These are phyloP conservation scores for Carposina sasakii DNA, from an alignment of 1,140 invertebrate genomes.

Conservation along the genomic window DNA sequence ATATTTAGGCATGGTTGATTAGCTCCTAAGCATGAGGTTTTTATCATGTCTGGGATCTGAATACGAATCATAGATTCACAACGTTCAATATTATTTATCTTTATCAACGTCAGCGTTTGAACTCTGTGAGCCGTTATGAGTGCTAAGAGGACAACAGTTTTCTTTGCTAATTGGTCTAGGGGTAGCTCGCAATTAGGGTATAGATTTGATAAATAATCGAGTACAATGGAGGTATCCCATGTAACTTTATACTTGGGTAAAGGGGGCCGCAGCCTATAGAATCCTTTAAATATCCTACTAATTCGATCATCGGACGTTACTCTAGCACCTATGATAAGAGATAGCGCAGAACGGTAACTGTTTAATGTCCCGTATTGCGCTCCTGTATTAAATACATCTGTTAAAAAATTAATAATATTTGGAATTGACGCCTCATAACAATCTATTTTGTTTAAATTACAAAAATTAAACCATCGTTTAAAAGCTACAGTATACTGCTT, in stretches of 20 bases:
- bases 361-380: slow-evolving; percentile 10
- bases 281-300: slow-evolving; percentile 2
- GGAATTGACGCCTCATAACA: slow-evolving; percentile 3
- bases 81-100: background rate
- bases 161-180: slow-evolving; percentile 2
- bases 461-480: background rate
- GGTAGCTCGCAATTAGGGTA: background rate
- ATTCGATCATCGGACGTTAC: background rate
- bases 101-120: slow-evolving; percentile 6
- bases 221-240: slow-evolving; percentile 4
- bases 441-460: background rate
- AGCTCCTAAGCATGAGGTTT: background rate
- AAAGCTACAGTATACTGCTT: background rate
- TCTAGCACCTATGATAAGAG: background rate
- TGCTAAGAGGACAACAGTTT: slow-evolving; percentile 1
- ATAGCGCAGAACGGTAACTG: background rate
- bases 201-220: background rate
- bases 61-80: background rate
- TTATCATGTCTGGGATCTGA: slow-evolving; percentile 1
- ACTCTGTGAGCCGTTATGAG: slow-evolving; percentile 2
- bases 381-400: background rate
- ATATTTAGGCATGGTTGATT: background rate
- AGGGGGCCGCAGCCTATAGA: slow-evolving; percentile 1
- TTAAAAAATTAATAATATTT: slow-evolving; percentile 1
- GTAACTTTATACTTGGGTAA: slow-evolving; percentile 8